Base-by-base conservation (phyloP, 2,888 invertebrate species). In the Muschampia plurimacula region DNA sequence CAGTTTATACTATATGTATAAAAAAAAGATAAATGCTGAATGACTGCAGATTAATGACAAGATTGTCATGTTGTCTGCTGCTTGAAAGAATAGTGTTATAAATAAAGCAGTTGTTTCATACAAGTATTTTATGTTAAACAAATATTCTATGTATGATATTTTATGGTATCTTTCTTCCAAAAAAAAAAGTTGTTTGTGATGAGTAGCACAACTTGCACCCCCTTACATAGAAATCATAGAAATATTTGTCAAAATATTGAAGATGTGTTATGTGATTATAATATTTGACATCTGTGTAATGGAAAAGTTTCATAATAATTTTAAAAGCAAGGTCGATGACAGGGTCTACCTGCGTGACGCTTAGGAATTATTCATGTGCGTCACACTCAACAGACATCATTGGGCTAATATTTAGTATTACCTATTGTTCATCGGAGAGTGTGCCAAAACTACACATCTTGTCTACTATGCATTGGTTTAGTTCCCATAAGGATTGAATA, bases 341-440 rank as follows among this genome's bases (percentile, higher is more conserved):
- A 86, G 84, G 74, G 66, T 74, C 84, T 76, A 76, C 85, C 83
- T 83, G 81, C 67, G 74, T 87, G 89, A 89, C 86, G 86, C 82
- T 15, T 60, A 67, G 67, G 72, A 75, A 77, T 69, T 67, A 22
- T 28, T 69, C 44, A 77, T 73, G 67, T 72, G 74, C 72, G 75
- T 74, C 72, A 74, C 39, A 69, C 69, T 73, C 70, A 79, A 82
- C 80, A 80, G 80, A 80, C 80, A 78, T 79, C 79, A 83, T 80
- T 81, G 81, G 80, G 81, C 80, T 79, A 85, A 83, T 82, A 83
- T 79, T 79, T 60, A 79, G 77, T 70, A 74, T 32, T 57, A 57
- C 36, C 69, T 82, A 78, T 80, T 81, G 81, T 82, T 77, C 77
- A 77, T 76, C 79, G 77, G 78, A 80, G 78, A 71, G 77, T 15